Evolutionary conservation across 2,113 vertebrate genomes (phyloP).

Genomic region (Pardalotus punctatus): DNA sequence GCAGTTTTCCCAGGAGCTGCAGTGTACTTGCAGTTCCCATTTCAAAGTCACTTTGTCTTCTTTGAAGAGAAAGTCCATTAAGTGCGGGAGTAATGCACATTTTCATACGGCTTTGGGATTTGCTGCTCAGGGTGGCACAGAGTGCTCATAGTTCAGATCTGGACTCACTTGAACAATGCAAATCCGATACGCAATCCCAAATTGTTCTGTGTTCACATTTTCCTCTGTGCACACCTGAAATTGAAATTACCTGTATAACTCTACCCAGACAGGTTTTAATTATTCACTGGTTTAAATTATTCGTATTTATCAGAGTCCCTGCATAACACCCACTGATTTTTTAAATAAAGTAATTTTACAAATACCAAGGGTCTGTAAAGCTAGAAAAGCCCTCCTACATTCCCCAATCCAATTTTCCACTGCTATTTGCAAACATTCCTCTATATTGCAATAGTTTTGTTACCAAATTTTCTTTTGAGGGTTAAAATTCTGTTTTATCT

Average conservation of each 20-base stretch:
- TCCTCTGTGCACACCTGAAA: neutral
- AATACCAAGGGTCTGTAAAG: neutral
- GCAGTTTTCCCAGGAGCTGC: neutral
- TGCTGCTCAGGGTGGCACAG: neutral
- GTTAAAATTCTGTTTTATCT: neutral
- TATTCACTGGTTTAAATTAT: constrained; percentile 4
- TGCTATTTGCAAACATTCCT: neutral
- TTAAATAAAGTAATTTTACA: neutral
- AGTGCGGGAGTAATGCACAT: neutral
- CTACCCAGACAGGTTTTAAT: neutral
- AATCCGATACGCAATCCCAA: neutral
- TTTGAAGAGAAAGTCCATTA: neutral
- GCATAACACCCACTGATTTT: neutral
- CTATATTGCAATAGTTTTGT: neutral
- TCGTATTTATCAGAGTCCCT: neutral
- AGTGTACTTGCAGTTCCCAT: neutral
- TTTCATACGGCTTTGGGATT: neutral
- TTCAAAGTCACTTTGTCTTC: neutral
- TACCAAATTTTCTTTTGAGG: neutral
- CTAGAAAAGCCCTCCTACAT: neutral
- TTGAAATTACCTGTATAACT: neutral
- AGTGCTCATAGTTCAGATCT: neutral
- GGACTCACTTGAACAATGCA: neutral
- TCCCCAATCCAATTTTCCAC: neutral
- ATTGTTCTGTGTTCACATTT: neutral